phyloP scores from a whole-genome alignment of 2,888 invertebrate species.

The Timema cristinae region DNA sequence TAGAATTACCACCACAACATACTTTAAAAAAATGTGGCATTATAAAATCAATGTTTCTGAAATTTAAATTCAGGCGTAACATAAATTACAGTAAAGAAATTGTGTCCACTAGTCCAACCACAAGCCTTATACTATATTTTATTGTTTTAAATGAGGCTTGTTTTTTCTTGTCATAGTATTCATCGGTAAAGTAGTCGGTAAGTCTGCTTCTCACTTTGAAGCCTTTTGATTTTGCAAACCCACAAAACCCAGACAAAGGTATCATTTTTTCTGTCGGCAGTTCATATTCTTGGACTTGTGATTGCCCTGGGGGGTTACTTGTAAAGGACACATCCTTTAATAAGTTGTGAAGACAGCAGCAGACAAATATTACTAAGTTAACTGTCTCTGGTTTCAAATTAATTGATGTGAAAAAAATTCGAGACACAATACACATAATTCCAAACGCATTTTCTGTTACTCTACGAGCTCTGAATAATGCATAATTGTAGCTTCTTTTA shows the following conservation, averaged over 20 bases:
- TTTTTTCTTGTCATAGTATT: background rate
- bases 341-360: slow-evolving; percentile 3
- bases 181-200: background rate
- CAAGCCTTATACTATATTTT: too few relatives aligned
- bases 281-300: background rate
- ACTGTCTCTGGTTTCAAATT: slow-evolving; percentile 3
- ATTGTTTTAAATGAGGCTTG: too few relatives aligned
- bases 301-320: background rate
- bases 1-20: too few relatives aligned
- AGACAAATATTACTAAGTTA: background rate
- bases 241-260: background rate
- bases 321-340: background rate
- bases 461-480: too few relatives aligned
- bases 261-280: background rate
- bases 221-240: background rate
- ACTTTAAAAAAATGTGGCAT: too few relatives aligned
- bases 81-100: too few relatives aligned
- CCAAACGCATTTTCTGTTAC: too few relatives aligned
- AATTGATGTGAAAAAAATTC: slow-evolving; percentile 7
- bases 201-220: background rate
- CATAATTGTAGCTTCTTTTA: too few relatives aligned
- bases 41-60: too few relatives aligned
- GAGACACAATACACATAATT: background rate
- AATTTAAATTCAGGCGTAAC: too few relatives aligned
- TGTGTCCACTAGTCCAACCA: too few relatives aligned